phyloP scores from a whole-genome alignment of 2,113 vertebrate genomes.

The Parus major region DNA sequence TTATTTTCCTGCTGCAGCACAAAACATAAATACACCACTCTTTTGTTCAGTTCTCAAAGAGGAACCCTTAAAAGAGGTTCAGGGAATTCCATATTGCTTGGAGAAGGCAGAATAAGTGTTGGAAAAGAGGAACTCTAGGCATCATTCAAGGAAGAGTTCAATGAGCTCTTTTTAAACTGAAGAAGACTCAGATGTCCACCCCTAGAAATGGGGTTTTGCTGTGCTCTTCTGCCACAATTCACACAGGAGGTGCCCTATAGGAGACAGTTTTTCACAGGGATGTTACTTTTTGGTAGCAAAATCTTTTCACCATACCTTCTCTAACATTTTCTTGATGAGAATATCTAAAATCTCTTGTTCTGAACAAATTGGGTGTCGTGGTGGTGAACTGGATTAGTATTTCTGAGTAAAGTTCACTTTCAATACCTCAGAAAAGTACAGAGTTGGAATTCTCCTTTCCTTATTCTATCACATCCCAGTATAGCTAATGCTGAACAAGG shows the following conservation, averaged over 20 bases:
- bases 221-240: not conserved
- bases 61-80: not conserved
- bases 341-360: not conserved
- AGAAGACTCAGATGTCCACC: not conserved
- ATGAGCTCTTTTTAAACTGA: not conserved
- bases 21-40: not conserved
- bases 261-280: not conserved
- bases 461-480: not conserved
- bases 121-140: not conserved
- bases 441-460: not conserved
- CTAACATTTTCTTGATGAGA: not conserved
- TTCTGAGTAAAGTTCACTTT: not conserved
- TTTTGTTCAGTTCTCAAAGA: not conserved
- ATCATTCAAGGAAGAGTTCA: not conserved
- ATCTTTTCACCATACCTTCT: not conserved
- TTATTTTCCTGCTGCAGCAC: not conserved
- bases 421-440: not conserved
- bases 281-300: not conserved
- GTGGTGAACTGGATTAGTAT: not conserved
- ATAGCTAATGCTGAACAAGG: not conserved
- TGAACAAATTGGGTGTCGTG: accelerated
- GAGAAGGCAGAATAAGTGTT: accelerated
- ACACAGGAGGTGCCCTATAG: not conserved
- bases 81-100: not conserved
- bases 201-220: not conserved